phyloP scores from a whole-genome alignment of 2,888 invertebrate species.

The Caenorhabditis angaria region DNA sequence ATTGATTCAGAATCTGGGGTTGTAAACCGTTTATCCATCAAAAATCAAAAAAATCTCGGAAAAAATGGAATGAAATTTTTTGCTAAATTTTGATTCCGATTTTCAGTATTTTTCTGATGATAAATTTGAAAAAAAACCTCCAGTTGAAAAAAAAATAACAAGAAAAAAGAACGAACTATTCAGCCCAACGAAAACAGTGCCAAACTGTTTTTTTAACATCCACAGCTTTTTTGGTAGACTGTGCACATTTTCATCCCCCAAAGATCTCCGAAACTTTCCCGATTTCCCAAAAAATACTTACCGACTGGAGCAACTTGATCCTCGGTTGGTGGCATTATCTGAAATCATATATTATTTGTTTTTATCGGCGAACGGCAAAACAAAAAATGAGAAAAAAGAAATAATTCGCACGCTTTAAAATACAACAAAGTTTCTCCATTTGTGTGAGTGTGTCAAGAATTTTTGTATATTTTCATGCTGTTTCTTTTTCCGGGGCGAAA shows the following conservation, averaged over 20 bases:
- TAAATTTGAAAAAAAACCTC: no score
- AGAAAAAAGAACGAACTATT: not conserved
- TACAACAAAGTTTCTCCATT: not conserved
- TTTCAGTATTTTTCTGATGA: no score
- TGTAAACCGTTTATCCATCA: no score
- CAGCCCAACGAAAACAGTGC: not conserved
- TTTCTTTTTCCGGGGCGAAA: not conserved
- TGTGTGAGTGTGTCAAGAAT: not conserved
- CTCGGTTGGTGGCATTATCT: constrained; percentile 42
- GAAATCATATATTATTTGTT: not conserved
- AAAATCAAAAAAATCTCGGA: no score
- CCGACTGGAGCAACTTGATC: constrained; percentile 39
- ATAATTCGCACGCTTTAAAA: constrained; percentile 3
- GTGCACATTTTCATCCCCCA: not conserved
- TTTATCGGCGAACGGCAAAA: not conserved
- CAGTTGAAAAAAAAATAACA: no score
- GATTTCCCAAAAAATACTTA: not conserved
- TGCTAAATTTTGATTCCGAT: no score
- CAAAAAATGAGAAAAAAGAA: not conserved
- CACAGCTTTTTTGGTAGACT: no score
- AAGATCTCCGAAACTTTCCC: not conserved
- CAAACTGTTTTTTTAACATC: no score
- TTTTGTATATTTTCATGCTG: not conserved
- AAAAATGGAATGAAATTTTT: no score
- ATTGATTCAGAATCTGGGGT: no score